phyloP scores from a whole-genome alignment of 37 sponge, comb jelly and placozoan species.

The Mnemiopsis leidyi region DNA sequence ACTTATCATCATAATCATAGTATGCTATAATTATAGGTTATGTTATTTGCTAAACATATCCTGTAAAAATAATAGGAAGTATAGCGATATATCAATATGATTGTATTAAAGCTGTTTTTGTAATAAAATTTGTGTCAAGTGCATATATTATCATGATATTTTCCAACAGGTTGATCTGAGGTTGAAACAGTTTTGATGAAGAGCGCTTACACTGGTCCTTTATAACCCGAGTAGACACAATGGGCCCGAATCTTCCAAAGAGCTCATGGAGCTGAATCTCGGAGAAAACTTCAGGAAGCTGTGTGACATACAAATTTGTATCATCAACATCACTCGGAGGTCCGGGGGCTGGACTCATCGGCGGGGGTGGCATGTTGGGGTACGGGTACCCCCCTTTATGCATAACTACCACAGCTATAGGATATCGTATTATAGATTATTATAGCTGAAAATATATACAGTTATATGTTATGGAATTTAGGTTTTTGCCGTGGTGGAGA shows the following conservation, averaged over 20 bases:
- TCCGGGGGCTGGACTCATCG: not conserved
- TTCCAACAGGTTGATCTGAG: not conserved
- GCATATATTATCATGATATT: not conserved
- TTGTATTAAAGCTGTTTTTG: no score
- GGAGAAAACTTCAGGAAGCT: slow-evolving; percentile 13
- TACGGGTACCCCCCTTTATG: not conserved
- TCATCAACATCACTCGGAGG: not conserved
- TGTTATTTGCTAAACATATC: no score
- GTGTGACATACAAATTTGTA: slow-evolving; percentile 31
- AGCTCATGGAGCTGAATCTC: slow-evolving; percentile 43
- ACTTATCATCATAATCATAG: no score
- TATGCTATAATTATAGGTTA: no score
- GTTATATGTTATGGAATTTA: no score
- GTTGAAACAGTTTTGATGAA: not conserved
- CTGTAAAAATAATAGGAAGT: no score
- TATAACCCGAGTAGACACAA: not conserved
- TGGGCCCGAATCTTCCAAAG: slow-evolving; percentile 9
- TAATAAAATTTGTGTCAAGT: no score
- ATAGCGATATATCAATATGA: no score
- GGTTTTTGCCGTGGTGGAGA: no score
- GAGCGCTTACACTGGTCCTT: slow-evolving; percentile 32
- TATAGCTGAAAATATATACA: no score
- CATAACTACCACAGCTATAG: not conserved
- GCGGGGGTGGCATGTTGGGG: not conserved
- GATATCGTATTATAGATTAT: not conserved